These are phyloP conservation scores for Delia radicum DNA, from an alignment of 1,140 invertebrate species.

Conservation along the genomic window DNA sequence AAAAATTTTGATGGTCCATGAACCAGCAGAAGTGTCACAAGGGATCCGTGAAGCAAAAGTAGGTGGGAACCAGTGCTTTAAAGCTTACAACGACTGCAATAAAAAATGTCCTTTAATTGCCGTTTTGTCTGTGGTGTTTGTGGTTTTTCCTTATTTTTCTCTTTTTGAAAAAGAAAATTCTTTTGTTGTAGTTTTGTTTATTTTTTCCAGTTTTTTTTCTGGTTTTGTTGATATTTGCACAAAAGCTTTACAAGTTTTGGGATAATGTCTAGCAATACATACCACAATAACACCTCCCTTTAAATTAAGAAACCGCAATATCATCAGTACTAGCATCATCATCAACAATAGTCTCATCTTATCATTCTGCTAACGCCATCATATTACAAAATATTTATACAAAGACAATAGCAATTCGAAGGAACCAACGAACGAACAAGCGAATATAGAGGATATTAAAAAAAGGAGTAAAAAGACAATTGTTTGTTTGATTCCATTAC, in stretches of 20 bases:
- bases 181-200: conserved; percentile 11
- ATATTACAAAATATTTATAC: not conserved
- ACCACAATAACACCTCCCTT: conserved; percentile 6
- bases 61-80: too few relatives aligned
- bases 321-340: not conserved
- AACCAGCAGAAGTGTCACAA: too few relatives aligned
- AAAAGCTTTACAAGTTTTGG: conserved; percentile 17
- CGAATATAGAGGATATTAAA: not conserved
- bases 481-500: not conserved
- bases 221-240: conserved; percentile 9
- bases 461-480: not conserved
- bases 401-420: not conserved
- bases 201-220: not conserved
- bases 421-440: not conserved
- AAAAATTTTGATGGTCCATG: too few relatives aligned
- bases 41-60: too few relatives aligned
- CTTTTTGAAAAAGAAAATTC: not conserved
- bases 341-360: too few relatives aligned
- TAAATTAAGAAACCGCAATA: conserved; percentile 6
- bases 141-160: not conserved
- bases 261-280: conserved; percentile 6
- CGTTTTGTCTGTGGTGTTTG: conserved; percentile 21
- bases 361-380: not conserved
- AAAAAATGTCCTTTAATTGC: conserved; percentile 15
- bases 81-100: too few relatives aligned